Percentiles rank a stretch among this genome's conserved stretches.
Evolutionary conservation across 2,113 vertebrate species (phyloP).

Genomic region (Tachuris rubrigastra): DNA sequence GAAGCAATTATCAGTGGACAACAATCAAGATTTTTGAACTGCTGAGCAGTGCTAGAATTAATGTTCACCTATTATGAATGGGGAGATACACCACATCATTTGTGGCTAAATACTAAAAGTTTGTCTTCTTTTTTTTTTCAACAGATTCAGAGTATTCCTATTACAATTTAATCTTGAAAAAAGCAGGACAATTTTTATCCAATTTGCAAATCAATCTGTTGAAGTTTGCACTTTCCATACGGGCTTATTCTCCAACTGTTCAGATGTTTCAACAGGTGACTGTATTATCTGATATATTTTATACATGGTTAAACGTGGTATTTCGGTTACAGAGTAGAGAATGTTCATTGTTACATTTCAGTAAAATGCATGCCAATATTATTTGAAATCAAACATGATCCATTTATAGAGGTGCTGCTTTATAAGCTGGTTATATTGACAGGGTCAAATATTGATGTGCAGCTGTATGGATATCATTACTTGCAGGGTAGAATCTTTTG

Average conservation of each 20-base stretch:
- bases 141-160: constrained; percentile 90
- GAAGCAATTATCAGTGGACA: background rate
- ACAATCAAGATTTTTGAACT: background rate
- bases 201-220: constrained; percentile 88
- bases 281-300: background rate
- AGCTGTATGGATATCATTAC: background rate
- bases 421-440: background rate
- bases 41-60: background rate
- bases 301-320: background rate
- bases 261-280: constrained; percentile 92
- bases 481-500: background rate
- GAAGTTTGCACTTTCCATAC: constrained; percentile 88
- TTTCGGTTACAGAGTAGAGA: background rate
- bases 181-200: constrained; percentile 93
- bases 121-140: background rate
- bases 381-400: background rate
- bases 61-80: background rate
- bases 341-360: background rate
- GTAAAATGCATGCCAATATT: background rate
- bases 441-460: background rate
- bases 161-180: constrained; percentile 93
- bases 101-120: background rate
- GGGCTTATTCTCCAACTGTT: constrained; percentile 88
- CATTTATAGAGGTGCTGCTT: background rate
- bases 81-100: background rate